These are phyloP conservation scores for Halictus ligatus DNA, from an alignment of 2,888 invertebrate genomes.

Conservation along the genomic window DNA sequence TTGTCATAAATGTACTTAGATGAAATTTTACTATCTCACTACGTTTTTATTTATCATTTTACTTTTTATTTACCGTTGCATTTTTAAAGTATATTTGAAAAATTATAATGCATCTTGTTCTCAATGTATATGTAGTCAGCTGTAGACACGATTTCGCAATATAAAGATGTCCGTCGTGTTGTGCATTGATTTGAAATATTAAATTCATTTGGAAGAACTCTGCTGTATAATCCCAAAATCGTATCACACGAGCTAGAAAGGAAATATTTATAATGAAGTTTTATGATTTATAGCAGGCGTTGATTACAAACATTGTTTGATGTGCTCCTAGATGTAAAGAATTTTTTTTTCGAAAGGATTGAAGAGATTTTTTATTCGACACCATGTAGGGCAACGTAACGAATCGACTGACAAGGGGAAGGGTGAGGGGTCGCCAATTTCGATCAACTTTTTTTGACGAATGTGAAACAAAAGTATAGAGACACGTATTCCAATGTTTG, in stretches of 20 bases:
- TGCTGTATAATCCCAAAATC: not conserved
- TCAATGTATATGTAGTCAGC: no score
- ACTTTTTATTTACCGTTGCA: no score
- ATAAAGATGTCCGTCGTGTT: no score
- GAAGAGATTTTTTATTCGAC: not conserved
- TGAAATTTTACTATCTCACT: no score
- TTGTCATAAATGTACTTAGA: no score
- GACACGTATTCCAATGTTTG: slow-evolving; percentile 8
- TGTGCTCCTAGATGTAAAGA: not conserved
- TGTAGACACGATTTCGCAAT: no score
- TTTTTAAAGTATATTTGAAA: no score
- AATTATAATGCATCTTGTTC: no score
- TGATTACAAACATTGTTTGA: slow-evolving; percentile 4
- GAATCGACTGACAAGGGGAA: not conserved
- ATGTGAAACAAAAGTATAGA: not conserved
- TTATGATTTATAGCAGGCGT: not conserved
- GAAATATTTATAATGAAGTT: not conserved
- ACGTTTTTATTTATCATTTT: no score
- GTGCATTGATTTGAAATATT: no score
- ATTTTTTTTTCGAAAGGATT: not conserved
- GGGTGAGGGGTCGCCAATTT: not conserved
- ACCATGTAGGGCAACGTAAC: not conserved
- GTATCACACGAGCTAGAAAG: not conserved
- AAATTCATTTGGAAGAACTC: not conserved
- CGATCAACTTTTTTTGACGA: slow-evolving; percentile 13